phyloP scores from a whole-genome alignment of 2,888 invertebrate genomes.

The Eulithis prunata region DNA sequence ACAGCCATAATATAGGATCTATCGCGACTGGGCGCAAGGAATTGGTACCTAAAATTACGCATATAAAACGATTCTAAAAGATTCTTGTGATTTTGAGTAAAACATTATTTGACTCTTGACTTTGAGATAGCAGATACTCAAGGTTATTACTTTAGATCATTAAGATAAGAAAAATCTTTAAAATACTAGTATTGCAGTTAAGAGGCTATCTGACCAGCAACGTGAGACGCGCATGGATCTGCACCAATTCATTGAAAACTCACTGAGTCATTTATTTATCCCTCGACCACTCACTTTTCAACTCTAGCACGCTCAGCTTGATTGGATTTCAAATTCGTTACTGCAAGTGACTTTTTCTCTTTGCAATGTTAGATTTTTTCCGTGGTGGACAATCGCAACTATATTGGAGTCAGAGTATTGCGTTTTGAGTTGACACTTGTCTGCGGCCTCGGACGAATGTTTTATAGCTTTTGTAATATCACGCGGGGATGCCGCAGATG shows the following conservation, averaged over 20 bases:
- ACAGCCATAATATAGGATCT: too few relatives aligned
- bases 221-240: background rate
- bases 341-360: conserved; percentile 72
- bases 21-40: too few relatives aligned
- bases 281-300: conserved; percentile 17
- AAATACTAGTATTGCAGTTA: background rate
- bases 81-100: too few relatives aligned
- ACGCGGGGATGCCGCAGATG: conserved; percentile 28
- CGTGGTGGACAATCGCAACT: conserved; percentile 61
- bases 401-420: conserved; percentile 64
- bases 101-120: too few relatives aligned
- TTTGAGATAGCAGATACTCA: too few relatives aligned
- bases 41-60: too few relatives aligned
- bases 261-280: conserved; percentile 19
- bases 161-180: too few relatives aligned
- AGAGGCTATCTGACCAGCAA: background rate
- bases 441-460: conserved; percentile 54
- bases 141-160: too few relatives aligned
- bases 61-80: too few relatives aligned
- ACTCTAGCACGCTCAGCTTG: conserved; percentile 46
- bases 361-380: conserved; percentile 66
- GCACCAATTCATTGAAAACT: background rate
- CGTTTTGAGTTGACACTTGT: conserved; percentile 67
- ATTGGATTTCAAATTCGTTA: conserved; percentile 79
- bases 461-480: conserved; percentile 68